Evolutionary conservation across 2,888 invertebrate genomes (phyloP), one percentile per base, ranked within the genome.

Genomic region (Lottia scabra): DNA sequence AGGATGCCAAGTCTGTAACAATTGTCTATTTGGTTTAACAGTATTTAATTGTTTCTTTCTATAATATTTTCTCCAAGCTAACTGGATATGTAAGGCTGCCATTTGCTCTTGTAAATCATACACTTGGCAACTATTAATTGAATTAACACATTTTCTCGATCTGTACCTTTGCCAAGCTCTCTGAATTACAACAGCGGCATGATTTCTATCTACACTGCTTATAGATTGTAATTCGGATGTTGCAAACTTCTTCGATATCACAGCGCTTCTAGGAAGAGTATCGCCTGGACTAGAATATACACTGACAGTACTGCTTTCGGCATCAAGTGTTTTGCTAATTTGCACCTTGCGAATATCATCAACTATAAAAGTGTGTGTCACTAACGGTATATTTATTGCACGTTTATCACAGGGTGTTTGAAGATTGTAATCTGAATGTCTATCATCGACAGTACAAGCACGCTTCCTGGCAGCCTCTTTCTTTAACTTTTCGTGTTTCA

Each of bases 401-500:
- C 38, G 38, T 10, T 38, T 38, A 38, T 38, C 38, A 38, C 38
- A 38, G 8, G 38, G 0, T 5, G 10, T 8, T 38, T 38, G 38
- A 1, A 38, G 1, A 38, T 2, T 38, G 38, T 38, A 38, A 6
- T 38, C 38, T 38, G 38, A 38, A 38, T 38, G 5, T 38, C 10
- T 38, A 38, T 38, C 38, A 38, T 38, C 38, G 10, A 6, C 5
- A 38, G 38, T 38, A 38, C 3, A 6, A 38, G 38, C 38, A 8
- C 38, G 38, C 38, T 38, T 88, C 87, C 86, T 85, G 45, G 87
- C 87, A 67, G 87, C 88, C 71, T 87, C 87, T 76, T 88, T 89
- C 69, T 86, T 84, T 65, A 89, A 77, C 73, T 88, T 86, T 75
- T 88, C 89, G 75, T 89, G 89, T 77, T 87, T 88, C 88, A 89